Conservation (phyloP, 2,888 invertebrate species). For the Philaethria dido region DNA sequence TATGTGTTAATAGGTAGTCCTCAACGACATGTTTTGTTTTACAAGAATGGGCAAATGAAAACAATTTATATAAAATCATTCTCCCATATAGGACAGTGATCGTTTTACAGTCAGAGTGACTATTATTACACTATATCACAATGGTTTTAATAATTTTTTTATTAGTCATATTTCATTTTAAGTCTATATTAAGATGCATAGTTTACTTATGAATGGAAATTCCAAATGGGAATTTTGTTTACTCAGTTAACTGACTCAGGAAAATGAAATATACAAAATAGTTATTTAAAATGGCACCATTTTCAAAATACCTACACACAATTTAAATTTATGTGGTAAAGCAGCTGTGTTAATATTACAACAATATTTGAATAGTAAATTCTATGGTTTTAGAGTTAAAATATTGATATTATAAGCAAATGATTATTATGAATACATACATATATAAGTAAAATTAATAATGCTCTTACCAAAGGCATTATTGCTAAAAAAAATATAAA, state of each 20-base stretch:
- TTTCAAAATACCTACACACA: too few species aligned
- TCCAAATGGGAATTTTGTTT: not conserved
- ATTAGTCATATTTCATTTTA: too few species aligned
- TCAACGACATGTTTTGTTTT: too few species aligned
- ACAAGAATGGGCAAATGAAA: too few species aligned
- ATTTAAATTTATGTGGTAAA: not conserved
- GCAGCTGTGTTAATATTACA: not conserved
- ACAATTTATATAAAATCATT: too few species aligned
- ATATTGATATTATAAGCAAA: not conserved
- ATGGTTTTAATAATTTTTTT: not conserved
- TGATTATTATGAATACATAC: not conserved
- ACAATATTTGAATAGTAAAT: not conserved
- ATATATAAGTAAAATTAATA: not conserved
- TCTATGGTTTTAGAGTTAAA: not conserved
- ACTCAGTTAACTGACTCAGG: not conserved
- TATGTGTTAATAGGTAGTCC: too few species aligned
- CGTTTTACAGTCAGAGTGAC: too few species aligned
- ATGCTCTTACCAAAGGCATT: too few species aligned
- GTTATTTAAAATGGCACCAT: too few species aligned
- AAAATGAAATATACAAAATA: slow-evolving; percentile 5
- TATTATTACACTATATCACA: too few species aligned
- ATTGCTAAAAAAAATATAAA: too few species aligned
- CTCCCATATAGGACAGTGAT: too few species aligned
- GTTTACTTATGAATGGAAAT: not conserved
- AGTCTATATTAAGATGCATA: not conserved